A percentile compares a stretch with the other conserved stretches of the same genome.
These are phyloP conservation scores for Catharus minimus DNA, from an alignment of 2,113 vertebrate species.

Conservation along the genomic window DNA sequence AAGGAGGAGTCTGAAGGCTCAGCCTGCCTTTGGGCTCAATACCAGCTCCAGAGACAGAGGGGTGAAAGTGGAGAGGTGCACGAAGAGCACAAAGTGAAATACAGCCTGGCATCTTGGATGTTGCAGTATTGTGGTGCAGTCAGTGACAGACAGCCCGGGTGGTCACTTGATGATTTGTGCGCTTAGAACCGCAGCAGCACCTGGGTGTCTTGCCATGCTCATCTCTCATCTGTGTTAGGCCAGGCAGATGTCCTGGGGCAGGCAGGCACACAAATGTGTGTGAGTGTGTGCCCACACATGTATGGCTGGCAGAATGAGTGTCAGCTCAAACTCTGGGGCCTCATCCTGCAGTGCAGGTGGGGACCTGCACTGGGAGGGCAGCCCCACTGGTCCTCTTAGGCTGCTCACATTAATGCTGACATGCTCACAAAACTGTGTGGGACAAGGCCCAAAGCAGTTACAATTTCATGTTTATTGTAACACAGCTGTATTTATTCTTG, in stretches of 20 bases:
- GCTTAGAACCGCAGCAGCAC: rapidly evolving
- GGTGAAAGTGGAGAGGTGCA: background rate
- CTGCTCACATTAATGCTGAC: background rate
- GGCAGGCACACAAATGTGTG: background rate
- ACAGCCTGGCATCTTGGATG: background rate
- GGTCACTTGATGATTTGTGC: background rate
- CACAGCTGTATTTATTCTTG: background rate
- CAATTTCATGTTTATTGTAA: background rate
- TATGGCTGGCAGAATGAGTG: background rate
- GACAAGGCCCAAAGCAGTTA: background rate
- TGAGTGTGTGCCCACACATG: background rate
- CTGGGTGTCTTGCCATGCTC: rapidly evolving
- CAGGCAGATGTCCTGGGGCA: rapidly evolving
- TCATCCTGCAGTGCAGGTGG: background rate
- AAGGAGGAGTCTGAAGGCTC: background rate
- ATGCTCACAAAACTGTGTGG: background rate
- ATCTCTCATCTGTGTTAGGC: rapidly evolving
- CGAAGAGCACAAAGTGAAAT: background rate
- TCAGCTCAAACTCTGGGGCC: background rate
- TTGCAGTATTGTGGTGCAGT: rapidly evolving
- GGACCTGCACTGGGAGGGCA: rapidly evolving
- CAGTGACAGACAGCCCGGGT: rapidly evolving
- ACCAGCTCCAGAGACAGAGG: background rate
- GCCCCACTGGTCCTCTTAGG: rapidly evolving
- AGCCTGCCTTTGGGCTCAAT: background rate